phyloP scores from a whole-genome alignment of 1,140 invertebrate genomes.

The Anastrepha obliqua region DNA sequence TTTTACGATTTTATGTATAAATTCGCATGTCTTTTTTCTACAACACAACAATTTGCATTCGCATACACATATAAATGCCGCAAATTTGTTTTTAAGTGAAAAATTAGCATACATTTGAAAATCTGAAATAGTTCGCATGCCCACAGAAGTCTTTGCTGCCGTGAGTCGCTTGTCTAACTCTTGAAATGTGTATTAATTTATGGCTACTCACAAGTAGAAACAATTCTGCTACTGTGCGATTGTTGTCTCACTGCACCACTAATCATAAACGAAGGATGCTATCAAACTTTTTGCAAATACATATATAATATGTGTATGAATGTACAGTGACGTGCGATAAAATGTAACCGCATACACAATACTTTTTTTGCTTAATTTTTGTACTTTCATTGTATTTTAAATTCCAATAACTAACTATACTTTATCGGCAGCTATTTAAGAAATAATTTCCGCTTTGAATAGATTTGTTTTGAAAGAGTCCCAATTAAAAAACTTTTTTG shows the following conservation, averaged over 20 bases:
- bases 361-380: too few relatives aligned
- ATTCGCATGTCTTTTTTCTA: background rate
- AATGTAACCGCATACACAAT: too few relatives aligned
- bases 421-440: too few relatives aligned
- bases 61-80: background rate
- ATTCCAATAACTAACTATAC: too few relatives aligned
- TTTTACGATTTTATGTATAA: background rate
- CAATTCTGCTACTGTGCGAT: background rate
- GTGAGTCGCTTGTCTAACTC: background rate
- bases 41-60: background rate
- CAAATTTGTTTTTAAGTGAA: slow-evolving; percentile 42
- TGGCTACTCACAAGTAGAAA: background rate
- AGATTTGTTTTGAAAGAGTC: too few relatives aligned
- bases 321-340: too few relatives aligned
- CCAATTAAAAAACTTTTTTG: too few relatives aligned
- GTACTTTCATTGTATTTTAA: too few relatives aligned
- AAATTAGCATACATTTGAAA: slow-evolving; percentile 23
- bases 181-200: background rate
- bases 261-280: slow-evolving; percentile 19
- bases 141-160: background rate
- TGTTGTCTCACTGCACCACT: background rate
- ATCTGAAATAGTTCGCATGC: slow-evolving; percentile 4
- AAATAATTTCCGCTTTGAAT: too few relatives aligned
- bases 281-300: background rate
- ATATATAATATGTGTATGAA: too few relatives aligned